These are phyloP conservation scores for Perognathus longimembris DNA, from an alignment of 2,113 vertebrate genomes.

Conservation along the genomic window DNA sequence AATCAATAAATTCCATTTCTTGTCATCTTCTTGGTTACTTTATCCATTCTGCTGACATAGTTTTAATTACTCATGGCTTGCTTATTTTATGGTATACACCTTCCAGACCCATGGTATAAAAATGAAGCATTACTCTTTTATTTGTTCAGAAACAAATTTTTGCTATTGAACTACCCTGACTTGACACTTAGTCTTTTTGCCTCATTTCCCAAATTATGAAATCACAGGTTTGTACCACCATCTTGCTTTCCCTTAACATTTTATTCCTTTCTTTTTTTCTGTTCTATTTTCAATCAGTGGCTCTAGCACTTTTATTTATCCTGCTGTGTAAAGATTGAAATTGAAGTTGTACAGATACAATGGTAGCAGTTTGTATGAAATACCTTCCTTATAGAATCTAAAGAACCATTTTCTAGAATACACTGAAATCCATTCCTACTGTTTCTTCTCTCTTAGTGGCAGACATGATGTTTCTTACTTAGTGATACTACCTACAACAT, in stretches of 20 bases:
- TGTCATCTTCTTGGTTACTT: not conserved
- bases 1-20: not conserved
- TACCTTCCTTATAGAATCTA: not conserved
- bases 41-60: not conserved
- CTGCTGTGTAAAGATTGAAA: not conserved
- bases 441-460: not conserved
- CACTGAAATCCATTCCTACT: not conserved
- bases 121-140: not conserved
- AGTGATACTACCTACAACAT: not conserved
- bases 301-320: not conserved
- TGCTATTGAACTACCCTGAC: no score
- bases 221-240: not conserved
- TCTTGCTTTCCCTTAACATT: not conserved
- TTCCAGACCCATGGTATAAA: no score
- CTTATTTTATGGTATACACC: not conserved
- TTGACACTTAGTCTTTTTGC: no score
- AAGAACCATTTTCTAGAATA: not conserved
- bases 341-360: not conserved
- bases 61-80: not conserved
- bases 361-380: not conserved
- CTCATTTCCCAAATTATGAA: no score
- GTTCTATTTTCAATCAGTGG: not conserved
- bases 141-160: no score
- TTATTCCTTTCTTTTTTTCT: not conserved
- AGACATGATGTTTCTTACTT: not conserved